Evolutionary conservation across 1,140 invertebrate species (phyloP).

Genomic region (Leptonema lineaticorne): DNA sequence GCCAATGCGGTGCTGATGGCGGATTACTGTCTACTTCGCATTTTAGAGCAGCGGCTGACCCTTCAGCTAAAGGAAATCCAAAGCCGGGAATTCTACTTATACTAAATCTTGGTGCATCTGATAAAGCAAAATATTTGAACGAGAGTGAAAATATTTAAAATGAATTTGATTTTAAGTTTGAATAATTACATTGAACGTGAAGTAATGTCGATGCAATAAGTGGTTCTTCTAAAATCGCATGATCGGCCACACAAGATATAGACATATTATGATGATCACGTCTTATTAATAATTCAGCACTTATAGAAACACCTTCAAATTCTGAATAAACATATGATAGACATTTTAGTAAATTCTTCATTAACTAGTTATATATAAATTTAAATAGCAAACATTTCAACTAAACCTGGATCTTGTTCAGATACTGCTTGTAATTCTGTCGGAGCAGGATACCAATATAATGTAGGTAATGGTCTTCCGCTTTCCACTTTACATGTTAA

Average conservation of each 20-base stretch:
- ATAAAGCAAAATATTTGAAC: slow-evolving; percentile 44
- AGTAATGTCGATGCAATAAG: slow-evolving; percentile 72
- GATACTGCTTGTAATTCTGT: neutral
- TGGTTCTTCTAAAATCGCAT: slow-evolving; percentile 65
- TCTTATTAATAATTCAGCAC: slow-evolving; percentile 65
- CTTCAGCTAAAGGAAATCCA: slow-evolving; percentile 80
- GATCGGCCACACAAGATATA: slow-evolving; percentile 71
- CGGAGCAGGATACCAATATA: slow-evolving; percentile 26
- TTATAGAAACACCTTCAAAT: slow-evolving; percentile 58
- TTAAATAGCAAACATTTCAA: neutral
- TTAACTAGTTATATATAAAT: neutral
- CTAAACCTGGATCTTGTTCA: neutral
- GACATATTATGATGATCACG: slow-evolving; percentile 74
- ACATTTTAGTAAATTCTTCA: neutral
- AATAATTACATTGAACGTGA: slow-evolving; percentile 71
- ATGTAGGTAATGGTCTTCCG: slow-evolving; percentile 9
- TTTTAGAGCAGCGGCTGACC: slow-evolving; percentile 80
- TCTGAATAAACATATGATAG: neutral
- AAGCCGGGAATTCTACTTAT: slow-evolving; percentile 87
- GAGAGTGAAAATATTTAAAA: slow-evolving; percentile 29
- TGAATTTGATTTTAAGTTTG: neutral
- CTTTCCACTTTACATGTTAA: slow-evolving; percentile 82
- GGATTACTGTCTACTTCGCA: slow-evolving; percentile 92
- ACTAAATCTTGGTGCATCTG: slow-evolving; percentile 87
- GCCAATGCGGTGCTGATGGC: slow-evolving; percentile 81